Evolutionary conservation across 2,797 vertebrate genomes (phyloP).

Genomic region (Parotocinclus haroldoi): DNA sequence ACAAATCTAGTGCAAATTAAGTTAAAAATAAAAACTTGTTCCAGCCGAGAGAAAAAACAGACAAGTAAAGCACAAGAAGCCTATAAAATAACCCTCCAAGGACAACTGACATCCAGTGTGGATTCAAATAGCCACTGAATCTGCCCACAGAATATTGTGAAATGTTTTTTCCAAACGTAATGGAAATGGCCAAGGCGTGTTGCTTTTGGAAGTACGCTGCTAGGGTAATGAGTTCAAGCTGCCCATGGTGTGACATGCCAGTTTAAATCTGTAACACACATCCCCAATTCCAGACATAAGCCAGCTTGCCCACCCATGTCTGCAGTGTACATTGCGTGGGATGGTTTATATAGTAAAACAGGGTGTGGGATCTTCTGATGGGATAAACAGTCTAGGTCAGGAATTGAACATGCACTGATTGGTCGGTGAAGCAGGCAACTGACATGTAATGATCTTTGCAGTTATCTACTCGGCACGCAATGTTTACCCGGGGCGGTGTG

Average conservation of each 20-base stretch:
- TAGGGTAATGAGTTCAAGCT: slow-evolving; percentile 23
- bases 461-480: too few relatives aligned
- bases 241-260: slow-evolving; percentile 48
- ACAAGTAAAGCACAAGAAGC: slow-evolving; percentile 1
- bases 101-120: slow-evolving; percentile 4
- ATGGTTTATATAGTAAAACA: slow-evolving; percentile 27
- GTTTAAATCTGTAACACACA: slow-evolving; percentile 13
- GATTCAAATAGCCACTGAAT: slow-evolving; percentile 51
- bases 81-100: slow-evolving; percentile 20
- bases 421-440: too few relatives aligned
- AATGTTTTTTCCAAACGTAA: background rate
- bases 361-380: slow-evolving; percentile 19
- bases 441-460: too few relatives aligned
- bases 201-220: slow-evolving; percentile 49
- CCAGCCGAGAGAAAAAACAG: background rate
- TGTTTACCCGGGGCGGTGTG: too few relatives aligned
- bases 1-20: too few relatives aligned
- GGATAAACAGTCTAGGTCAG: slow-evolving; percentile 26
- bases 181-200: slow-evolving; percentile 56
- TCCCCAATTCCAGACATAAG: slow-evolving; percentile 21
- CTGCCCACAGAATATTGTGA: slow-evolving; percentile 44
- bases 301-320: slow-evolving; percentile 34
- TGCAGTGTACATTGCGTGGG: slow-evolving; percentile 35
- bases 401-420: slow-evolving; percentile 11
- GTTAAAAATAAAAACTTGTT: too few relatives aligned